Base-by-base conservation (phyloP, 2,113 vertebrate genomes). In the Picathartes gymnocephalus region DNA sequence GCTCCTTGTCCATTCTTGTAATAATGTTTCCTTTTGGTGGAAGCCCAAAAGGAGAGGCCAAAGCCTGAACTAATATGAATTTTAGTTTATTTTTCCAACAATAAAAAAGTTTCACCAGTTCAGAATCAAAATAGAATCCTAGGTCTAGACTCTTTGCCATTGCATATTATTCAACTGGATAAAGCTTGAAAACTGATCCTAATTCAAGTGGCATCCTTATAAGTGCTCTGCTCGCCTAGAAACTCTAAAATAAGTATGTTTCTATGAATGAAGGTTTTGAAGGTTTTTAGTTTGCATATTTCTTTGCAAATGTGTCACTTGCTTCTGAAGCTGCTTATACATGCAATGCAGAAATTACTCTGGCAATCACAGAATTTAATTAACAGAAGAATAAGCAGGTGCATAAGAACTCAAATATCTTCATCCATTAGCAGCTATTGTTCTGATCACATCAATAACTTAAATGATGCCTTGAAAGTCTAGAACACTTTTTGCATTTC, bases 301-400 rank as follows among this genome's bases (percentile, higher is more conserved):
- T 70, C 45, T 58, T 87, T 90, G 23, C 27, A 88, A 93, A 88
- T 61, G 13, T 92, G 19, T 60, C 6, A 69, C 39, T 96, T 95
- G 48, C 25, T 88, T 72, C 93, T 79, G 90, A 95, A 92, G 42
- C 14, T 69, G 82, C 30, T 51, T 85, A 31, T 90, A 71, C 78
- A 70, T 82, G 53, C 4, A 14, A 60, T 90, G 65, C 44, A 97
- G 91, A 87, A 92, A 86, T 92, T 93, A 65, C 35, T 95, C 82
- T 48, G 45, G 64, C 31, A 94, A 88, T 95, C 81, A 85, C 30
- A 89, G 79, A 84, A 93, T 95, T 95, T 91, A 96, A 92, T 96
- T 96, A 87, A 86, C 39, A 90, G 87, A 96, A 96, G 64, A 97
- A 96, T 92, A 96, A 91, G 45, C 54, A 93, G 70, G 51, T 90